phyloP scores from a whole-genome alignment of 2,113 vertebrate genomes.

The Siniperca chuatsi region DNA sequence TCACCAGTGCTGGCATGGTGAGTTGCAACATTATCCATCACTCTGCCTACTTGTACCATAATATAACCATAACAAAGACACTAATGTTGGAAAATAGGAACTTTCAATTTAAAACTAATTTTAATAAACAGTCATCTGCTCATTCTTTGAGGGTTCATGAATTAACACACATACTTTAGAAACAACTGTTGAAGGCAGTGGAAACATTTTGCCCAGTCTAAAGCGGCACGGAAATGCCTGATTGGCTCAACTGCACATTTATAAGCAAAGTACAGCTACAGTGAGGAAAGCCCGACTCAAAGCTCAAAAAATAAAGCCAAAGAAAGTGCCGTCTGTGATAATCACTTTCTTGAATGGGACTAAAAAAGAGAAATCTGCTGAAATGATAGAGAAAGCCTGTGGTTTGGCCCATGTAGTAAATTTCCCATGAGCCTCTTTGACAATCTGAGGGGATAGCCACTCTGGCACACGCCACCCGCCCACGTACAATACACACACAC shows the following conservation, averaged over 20 bases:
- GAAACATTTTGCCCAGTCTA: slow-evolving; percentile 46
- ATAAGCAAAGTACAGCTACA: slow-evolving; percentile 55
- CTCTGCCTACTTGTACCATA: slow-evolving; percentile 31
- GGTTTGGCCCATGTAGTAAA: slow-evolving; percentile 78
- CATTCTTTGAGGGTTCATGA: slow-evolving; percentile 34
- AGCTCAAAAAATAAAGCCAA: slow-evolving; percentile 57
- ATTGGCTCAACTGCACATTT: slow-evolving; percentile 51
- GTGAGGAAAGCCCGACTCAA: slow-evolving; percentile 55
- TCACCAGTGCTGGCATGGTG: slow-evolving; percentile 11
- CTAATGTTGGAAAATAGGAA: slow-evolving; percentile 60
- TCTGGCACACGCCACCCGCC: slow-evolving; percentile 81
- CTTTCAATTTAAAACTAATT: slow-evolving; percentile 50
- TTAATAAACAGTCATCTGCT: slow-evolving; percentile 61
- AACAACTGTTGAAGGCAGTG: slow-evolving; percentile 42
- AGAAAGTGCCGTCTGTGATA: slow-evolving; percentile 67
- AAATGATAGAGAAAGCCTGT: slow-evolving; percentile 84
- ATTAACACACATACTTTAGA: slow-evolving; percentile 34
- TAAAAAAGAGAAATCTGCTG: slow-evolving; percentile 80
- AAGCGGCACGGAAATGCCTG: slow-evolving; percentile 38
- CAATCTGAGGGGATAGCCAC: slow-evolving; percentile 81
- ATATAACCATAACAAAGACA: slow-evolving; percentile 56
- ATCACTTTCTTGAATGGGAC: slow-evolving; percentile 76
- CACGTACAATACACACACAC: slow-evolving; percentile 65
- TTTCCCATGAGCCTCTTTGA: slow-evolving; percentile 83
- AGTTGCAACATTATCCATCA: slow-evolving; percentile 40